Base-by-base conservation (phyloP, 2,888 invertebrate species). In the Yponomeuta malinellus region DNA sequence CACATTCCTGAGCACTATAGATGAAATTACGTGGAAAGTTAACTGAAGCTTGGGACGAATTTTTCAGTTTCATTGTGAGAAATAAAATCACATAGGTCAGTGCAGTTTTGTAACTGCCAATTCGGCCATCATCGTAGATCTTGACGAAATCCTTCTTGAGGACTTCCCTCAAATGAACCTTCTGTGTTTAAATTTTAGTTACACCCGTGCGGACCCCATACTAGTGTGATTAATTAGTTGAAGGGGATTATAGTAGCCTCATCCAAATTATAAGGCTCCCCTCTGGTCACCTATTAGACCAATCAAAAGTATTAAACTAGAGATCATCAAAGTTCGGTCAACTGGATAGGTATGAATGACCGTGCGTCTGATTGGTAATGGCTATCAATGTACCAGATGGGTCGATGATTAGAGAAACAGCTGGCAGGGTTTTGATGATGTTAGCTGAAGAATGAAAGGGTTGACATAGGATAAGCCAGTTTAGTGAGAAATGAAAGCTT, bases 211-310 rank as follows among this genome's bases (percentile, higher is more conserved):
- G 52, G 52, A 59, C 52, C 52, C 52, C 52, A 59, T 59, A 59
- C 15, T 59, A 59, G 52, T 59, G 12, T 59, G 52, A 59, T 59
- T 59, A 59, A 59, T 59, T 59, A 59, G 52, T 59, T 8, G 52
- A 59, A 59, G 52, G 52, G 52, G 52, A 59, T 59, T 59, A 59
- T 59, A 59, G 52, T 59, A 12, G 52, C 52, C 52, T 59, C 52
- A 15, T 59, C 12, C 52, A 59, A 15, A 59, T 59, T 15, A 59
- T 9, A 59, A 43, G 43, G 9, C 43, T 43, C 43, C 43, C 43
- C 43, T 43, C 43, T 43, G 43, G 43, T 43, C 43, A 43, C 43
- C 43, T 43, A 43, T 8, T 8, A 0, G 8, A 8, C 43, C 43
- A 43, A 43, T 43, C 43, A 43, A 43, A 43, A 15, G 52, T 59